These are phyloP conservation scores for Chironex yamaguchii DNA, from an alignment of 30 jellyfish, hydroid and myxozoan genomes.

Conservation along the genomic window DNA sequence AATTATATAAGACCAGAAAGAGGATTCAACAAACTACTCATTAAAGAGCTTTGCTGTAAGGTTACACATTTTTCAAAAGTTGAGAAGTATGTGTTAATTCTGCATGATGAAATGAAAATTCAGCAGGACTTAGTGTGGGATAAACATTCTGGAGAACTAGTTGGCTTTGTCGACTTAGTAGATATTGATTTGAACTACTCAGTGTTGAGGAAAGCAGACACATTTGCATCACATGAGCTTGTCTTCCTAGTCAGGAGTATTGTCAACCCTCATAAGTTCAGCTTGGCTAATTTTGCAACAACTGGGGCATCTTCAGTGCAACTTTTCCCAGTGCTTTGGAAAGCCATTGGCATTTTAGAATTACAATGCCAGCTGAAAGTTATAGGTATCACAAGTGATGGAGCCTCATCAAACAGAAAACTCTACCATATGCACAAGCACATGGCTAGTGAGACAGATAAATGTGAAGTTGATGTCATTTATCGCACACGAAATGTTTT, in stretches of 20 bases:
- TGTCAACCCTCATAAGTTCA: conserved; percentile 43
- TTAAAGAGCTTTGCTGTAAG: conserved; percentile 5
- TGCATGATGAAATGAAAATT: conserved; percentile 42
- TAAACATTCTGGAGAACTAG: conserved; percentile 54
- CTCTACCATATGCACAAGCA: conserved; percentile 56
- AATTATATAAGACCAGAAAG: conserved; percentile 60
- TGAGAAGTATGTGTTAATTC: conserved; percentile 20
- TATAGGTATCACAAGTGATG: conserved; percentile 75
- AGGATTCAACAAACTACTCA: conserved; percentile 15
- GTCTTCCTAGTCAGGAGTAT: conserved; percentile 61
- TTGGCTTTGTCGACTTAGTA: conserved; percentile 51
- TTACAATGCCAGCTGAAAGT: conserved; percentile 31
- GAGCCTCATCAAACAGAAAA: conserved; percentile 64
- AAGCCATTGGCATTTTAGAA: conserved; percentile 43
- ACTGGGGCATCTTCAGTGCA: conserved; percentile 18
- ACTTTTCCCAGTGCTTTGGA: conserved; percentile 40
- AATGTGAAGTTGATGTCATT: conserved; percentile 23
- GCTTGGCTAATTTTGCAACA: conserved; percentile 75
- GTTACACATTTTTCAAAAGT: conserved; percentile 7
- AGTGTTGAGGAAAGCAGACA: conserved; percentile 47
- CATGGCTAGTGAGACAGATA: conserved; percentile 16
- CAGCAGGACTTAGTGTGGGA: conserved; percentile 63
- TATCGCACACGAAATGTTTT: conserved; percentile 31
- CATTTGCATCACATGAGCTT: conserved; percentile 62
- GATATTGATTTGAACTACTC: conserved; percentile 21